These are phyloP conservation scores for Corapipo altera DNA, from an alignment of 2,113 vertebrate species.

Conservation along the genomic window DNA sequence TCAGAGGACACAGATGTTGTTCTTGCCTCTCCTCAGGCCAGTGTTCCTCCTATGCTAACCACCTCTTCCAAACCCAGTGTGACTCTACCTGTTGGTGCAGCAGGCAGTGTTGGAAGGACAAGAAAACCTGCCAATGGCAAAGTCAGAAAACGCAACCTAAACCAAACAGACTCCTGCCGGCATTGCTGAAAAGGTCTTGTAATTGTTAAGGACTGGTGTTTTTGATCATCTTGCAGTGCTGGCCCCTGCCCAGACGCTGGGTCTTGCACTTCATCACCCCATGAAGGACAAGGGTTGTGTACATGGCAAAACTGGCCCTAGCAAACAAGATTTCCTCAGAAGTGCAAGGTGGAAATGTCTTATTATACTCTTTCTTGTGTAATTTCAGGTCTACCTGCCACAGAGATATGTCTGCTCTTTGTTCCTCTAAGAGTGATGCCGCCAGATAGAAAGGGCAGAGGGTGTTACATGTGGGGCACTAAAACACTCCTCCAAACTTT, in stretches of 20 bases:
- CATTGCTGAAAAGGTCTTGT: background rate
- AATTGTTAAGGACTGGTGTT: background rate
- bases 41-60: background rate
- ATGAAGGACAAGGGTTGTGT: background rate
- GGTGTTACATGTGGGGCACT: background rate
- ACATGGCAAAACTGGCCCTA: background rate
- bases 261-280: background rate
- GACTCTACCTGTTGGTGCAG: background rate
- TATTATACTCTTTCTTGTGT: background rate
- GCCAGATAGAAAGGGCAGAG: background rate
- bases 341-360: background rate
- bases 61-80: background rate
- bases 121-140: background rate
- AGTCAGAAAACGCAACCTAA: background rate
- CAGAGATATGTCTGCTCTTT: background rate
- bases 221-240: rapidly evolving
- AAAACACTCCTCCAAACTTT: background rate
- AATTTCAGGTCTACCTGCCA: background rate
- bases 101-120: background rate
- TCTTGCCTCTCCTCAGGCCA: background rate
- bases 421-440: background rate
- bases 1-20: background rate
- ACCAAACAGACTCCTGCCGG: background rate
- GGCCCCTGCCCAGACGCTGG: rapidly evolving
- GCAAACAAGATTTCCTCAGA: background rate